Evolutionary conservation across 2,797 vertebrate species (phyloP).

Genomic region (Gouania willdenowi): DNA sequence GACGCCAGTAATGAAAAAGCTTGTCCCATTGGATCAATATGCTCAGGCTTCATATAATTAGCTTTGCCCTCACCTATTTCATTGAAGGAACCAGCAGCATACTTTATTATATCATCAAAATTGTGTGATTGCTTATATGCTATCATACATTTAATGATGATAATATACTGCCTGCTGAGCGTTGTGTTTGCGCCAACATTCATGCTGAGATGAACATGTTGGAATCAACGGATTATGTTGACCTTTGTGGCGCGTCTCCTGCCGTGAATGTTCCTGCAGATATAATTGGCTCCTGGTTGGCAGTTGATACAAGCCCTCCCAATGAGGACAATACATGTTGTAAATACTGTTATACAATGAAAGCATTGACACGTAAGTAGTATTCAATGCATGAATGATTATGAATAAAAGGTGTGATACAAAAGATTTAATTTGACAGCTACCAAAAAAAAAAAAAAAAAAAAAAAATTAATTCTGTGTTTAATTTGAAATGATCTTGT

Average conservation of each 20-base stretch:
- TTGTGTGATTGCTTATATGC: slow-evolving; percentile 2
- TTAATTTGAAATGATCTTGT: slow-evolving; percentile 35
- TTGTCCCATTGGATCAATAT: slow-evolving; percentile 52
- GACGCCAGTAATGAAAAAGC: slow-evolving; percentile 34
- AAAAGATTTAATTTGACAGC: background rate
- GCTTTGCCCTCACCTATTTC: slow-evolving; percentile 25
- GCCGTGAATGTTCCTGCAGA: slow-evolving; percentile 18
- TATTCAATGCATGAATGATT: background rate
- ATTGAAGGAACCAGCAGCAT: slow-evolving; percentile 4
- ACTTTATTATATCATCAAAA: slow-evolving; percentile 24
- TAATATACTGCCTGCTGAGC: slow-evolving; percentile 11
- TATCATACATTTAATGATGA: slow-evolving; percentile 31
- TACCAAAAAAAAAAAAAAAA: background rate
- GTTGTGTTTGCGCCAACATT: slow-evolving; percentile 1
- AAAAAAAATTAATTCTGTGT: background rate
- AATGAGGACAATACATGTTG: slow-evolving; percentile 1
- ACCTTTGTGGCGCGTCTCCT: slow-evolving; percentile 28
- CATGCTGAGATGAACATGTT: slow-evolving; percentile 20
- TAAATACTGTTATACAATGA: slow-evolving; percentile 5
- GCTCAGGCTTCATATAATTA: slow-evolving; percentile 57
- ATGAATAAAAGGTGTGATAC: background rate
- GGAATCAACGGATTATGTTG: slow-evolving; percentile 31
- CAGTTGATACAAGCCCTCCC: background rate
- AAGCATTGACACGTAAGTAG: background rate
- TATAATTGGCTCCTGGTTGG: slow-evolving; percentile 36